Evolutionary conservation across 2,888 invertebrate genomes (phyloP), one percentile per base, ranked within the genome.

Genomic region (Xylota sylvarum): DNA sequence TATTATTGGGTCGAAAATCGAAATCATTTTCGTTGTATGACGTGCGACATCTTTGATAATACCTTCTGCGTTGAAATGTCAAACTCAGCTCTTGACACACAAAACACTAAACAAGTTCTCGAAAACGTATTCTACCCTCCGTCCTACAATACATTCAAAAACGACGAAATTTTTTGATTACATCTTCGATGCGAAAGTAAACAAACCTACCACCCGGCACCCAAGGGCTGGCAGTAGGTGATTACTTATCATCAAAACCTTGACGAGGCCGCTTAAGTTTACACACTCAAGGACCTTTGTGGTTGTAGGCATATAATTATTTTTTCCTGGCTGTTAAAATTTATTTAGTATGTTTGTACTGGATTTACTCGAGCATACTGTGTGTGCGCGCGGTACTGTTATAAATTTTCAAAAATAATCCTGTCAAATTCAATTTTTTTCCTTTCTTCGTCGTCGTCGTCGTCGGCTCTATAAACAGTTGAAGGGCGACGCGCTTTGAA

Each of bases 291-390:
- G 27, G 35, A 37, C 37, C 55, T 65, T 65, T 65, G 76, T 76
- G 64, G 35, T 9, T 10, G 37, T 10, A 10, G 64, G 56, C 65
- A 46, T 14, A 35, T 76, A 76, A 76, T 76, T 76, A 65, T 56
- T 76, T 65, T 65, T 23, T 27, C 46, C 12, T 10, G n/a, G 46
- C 65, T 19, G 10, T 14, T n/a, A 23, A 27, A 65, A 64, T 65
- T 65, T 74, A 65, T 74, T 55, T 56, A 46, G 64, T 17, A 43
- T 74, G 74, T 74, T 74, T 74, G 35, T 30, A 43, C 65, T 46
- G 32, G 46, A 46, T 56, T 67, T 67, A 55, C 64, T 56, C 46
- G 7, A 65, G 74, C 32, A 52, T 50, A 27, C 30, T 56, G 55
- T 64, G 55, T 35, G 35, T 37, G 10, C 10, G 10, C 32, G 7